Conservation (phyloP, 1,140 invertebrate species). For the Cecropterus lyciades region DNA sequence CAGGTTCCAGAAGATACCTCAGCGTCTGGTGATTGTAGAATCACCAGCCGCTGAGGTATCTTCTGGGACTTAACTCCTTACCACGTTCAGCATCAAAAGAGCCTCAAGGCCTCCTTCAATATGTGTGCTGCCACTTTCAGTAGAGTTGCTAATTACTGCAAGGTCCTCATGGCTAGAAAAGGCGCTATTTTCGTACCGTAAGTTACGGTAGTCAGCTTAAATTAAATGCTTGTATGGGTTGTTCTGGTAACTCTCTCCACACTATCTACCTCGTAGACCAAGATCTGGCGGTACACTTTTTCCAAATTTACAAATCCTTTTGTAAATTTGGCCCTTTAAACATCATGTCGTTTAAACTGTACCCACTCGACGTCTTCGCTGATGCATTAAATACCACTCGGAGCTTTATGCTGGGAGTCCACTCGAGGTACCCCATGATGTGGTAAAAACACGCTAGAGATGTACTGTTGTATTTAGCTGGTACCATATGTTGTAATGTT, state of each 20-base stretch:
- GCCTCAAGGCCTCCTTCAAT: neutral
- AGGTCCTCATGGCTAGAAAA: conserved; percentile 5
- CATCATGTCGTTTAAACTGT: too few relatives aligned
- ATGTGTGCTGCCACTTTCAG: neutral
- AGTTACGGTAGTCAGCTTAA: neutral
- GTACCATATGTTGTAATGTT: too few relatives aligned
- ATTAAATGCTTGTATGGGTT: conserved; percentile 13
- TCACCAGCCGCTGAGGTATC: too few relatives aligned
- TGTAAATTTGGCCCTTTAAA: too few relatives aligned
- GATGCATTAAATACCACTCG: too few relatives aligned
- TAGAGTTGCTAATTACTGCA: neutral
- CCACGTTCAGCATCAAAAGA: neutral
- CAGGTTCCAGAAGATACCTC: too few relatives aligned
- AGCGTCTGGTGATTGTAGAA: too few relatives aligned
- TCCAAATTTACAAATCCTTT: conserved; percentile 1
- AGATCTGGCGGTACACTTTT: conserved; percentile 19
- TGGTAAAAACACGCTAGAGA: too few relatives aligned
- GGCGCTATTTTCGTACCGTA: conserved; percentile 1
- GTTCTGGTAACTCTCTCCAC: conserved; percentile 27
- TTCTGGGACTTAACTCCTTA: neutral
- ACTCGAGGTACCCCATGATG: too few relatives aligned
- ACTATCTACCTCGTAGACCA: conserved; percentile 29
- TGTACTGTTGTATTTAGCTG: too few relatives aligned
- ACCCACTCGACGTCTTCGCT: too few relatives aligned
- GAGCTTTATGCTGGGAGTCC: too few relatives aligned